Conservation (phyloP, 2,797 vertebrate species). For the Oreochromis grahami region DNA sequence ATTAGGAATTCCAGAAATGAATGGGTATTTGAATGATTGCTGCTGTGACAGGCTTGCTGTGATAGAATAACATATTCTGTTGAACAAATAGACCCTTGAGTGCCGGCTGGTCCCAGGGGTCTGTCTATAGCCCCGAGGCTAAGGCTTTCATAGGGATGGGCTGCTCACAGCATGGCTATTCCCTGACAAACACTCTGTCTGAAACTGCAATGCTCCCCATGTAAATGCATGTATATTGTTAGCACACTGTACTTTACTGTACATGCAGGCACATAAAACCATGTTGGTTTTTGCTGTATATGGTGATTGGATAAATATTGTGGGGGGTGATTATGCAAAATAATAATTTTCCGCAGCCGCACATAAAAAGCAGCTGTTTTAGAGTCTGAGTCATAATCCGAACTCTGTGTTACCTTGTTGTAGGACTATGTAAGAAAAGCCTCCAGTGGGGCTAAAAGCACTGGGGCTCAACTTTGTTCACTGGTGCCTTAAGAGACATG, state of each 20-base stretch:
- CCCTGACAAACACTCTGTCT: conserved; percentile 72
- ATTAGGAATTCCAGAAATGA: conserved; percentile 71
- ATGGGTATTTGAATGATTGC: conserved; percentile 84
- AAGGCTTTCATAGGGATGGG: conserved; percentile 71
- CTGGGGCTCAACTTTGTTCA: conserved; percentile 66
- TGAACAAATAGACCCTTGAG: conserved; percentile 84
- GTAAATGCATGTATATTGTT: conserved; percentile 65
- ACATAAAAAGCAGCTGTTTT: background rate
- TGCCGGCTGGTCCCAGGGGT: conserved; percentile 77
- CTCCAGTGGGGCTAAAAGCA: conserved; percentile 57
- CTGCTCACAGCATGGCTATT: conserved; percentile 73
- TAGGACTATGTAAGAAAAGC: conserved; percentile 47
- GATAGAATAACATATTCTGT: conserved; percentile 84
- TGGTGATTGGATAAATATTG: background rate
- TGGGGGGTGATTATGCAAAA: background rate
- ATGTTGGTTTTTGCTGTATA: background rate
- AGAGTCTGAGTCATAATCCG: background rate
- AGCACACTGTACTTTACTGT: conserved; percentile 14
- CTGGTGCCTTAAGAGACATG: conserved; percentile 69
- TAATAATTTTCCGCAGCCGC: background rate
- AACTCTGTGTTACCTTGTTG: conserved; percentile 38
- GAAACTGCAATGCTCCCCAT: conserved; percentile 52
- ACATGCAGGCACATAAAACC: background rate
- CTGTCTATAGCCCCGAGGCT: conserved; percentile 76
- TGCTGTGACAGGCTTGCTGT: conserved; percentile 81